Conservation (phyloP, 2,888 invertebrate species). For the Tanypteryx hageni region DNA sequence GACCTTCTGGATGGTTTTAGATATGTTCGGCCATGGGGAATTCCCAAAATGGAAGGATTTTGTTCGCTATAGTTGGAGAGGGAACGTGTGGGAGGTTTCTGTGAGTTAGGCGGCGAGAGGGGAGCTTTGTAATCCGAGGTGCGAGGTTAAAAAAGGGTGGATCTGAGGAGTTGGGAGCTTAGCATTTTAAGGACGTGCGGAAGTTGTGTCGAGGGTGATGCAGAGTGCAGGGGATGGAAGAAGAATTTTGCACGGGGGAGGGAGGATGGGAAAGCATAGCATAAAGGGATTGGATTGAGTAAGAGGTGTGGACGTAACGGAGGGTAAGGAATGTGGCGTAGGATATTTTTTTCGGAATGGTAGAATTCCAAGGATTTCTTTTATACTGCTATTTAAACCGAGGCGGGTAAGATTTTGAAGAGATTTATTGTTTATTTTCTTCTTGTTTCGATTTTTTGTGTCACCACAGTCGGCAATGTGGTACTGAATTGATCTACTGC, state of each 20-base stretch:
- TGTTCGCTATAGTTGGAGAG: not conserved
- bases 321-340: not conserved
- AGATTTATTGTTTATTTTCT: not conserved
- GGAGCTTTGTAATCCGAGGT: slow-evolving; percentile 20
- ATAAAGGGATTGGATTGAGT: not conserved
- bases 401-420: not conserved
- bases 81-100: too few relatives aligned
- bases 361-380: not conserved
- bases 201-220: slow-evolving; percentile 2
- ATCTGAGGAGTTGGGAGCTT: slow-evolving; percentile 45
- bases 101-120: not conserved
- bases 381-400: not conserved
- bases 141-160: slow-evolving; percentile 40
- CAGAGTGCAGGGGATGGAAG: not conserved
- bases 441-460: not conserved
- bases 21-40: slow-evolving; percentile 36
- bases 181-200: slow-evolving; percentile 39
- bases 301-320: slow-evolving; percentile 1
- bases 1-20: slow-evolving; percentile 10
- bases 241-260: not conserved
- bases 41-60: slow-evolving; percentile 59
- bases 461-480: too few relatives aligned
- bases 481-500: too few relatives aligned
- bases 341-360: not conserved
- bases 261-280: not conserved